Conservation (phyloP, 2,888 invertebrate genomes). For the Pristionchus arcanus region DNA sequence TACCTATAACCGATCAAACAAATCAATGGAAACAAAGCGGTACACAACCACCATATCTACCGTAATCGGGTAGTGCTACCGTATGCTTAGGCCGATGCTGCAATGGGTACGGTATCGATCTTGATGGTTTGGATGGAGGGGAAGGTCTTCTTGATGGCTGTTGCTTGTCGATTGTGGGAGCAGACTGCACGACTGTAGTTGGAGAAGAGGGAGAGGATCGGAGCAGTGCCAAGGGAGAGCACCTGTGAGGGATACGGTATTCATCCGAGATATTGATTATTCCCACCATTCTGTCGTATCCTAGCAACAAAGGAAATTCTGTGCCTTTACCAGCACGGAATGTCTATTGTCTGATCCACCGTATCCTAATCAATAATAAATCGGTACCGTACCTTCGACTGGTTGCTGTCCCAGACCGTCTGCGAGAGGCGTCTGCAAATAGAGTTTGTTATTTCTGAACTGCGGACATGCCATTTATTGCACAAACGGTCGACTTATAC, state of each 20-base stretch:
- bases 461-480: neutral
- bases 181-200: slow-evolving; percentile 26
- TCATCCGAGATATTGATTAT: neutral
- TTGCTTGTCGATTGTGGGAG: slow-evolving; percentile 55
- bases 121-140: slow-evolving; percentile 58
- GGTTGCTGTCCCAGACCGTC: slow-evolving; percentile 33
- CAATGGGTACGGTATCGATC: slow-evolving; percentile 49
- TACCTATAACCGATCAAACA: neutral
- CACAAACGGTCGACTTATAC: neutral
- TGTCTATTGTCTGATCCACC: neutral
- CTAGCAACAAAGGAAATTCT: neutral
- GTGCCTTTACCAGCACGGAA: neutral
- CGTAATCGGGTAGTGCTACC: neutral
- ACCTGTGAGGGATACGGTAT: slow-evolving; percentile 4
- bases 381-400: neutral
- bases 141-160: slow-evolving; percentile 71
- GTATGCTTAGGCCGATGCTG: neutral
- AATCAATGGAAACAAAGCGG: neutral
- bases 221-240: slow-evolving; percentile 9
- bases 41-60: neutral
- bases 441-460: neutral
- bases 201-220: slow-evolving; percentile 46
- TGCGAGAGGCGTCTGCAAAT: slow-evolving; percentile 46
- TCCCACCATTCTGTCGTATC: neutral
- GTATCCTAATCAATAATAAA: neutral